These are phyloP conservation scores for Capreolus pygargus DNA, from an alignment of 2,113 vertebrate species.

Conservation along the genomic window DNA sequence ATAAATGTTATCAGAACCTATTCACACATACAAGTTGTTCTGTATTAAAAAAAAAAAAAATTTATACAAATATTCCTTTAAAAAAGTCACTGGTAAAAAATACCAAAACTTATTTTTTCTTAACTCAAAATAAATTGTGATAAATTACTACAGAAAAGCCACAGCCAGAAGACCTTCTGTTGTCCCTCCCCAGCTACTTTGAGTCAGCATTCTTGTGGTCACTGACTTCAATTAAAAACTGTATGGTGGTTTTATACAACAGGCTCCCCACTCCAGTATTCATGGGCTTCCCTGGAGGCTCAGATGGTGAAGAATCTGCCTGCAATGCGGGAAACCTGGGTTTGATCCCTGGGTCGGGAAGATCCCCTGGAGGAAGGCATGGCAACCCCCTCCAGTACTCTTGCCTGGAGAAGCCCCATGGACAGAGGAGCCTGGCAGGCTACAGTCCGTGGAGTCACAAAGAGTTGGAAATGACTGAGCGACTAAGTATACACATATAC, in stretches of 20 bases:
- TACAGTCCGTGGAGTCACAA: neutral
- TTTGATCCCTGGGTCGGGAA: neutral
- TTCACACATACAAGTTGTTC: neutral
- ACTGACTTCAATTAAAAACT: neutral
- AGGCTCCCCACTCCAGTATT: neutral
- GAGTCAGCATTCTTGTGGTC: neutral
- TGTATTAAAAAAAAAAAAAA: neutral
- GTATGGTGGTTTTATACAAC: neutral
- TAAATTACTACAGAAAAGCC: neutral
- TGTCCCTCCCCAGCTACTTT: neutral
- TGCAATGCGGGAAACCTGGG: neutral
- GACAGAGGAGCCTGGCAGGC: neutral
- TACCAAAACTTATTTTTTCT: neutral
- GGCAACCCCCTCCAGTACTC: neutral
- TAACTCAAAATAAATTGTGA: conserved; percentile 35
- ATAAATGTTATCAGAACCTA: conserved; percentile 11
- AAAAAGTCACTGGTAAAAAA: neutral
- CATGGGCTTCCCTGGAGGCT: neutral
- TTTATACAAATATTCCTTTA: neutral
- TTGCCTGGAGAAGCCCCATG: no score
- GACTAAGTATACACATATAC: neutral
- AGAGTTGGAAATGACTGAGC: neutral
- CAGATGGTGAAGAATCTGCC: neutral
- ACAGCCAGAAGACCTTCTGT: neutral
- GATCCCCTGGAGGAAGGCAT: neutral